Conservation (phyloP, 2,888 invertebrate species). For the Molorchus minor region DNA sequence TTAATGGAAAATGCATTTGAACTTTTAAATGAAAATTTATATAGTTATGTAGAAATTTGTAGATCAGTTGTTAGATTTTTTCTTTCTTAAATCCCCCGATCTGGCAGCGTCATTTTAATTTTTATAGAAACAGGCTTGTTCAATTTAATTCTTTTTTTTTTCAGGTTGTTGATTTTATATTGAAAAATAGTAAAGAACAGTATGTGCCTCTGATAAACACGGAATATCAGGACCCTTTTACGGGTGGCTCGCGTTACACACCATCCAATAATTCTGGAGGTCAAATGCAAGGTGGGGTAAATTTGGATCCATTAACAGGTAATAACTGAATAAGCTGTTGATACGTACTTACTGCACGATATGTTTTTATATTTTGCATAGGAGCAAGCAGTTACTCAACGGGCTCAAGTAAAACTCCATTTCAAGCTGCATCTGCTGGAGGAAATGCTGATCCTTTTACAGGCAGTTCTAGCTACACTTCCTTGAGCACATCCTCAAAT, state of each 20-base stretch:
- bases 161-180: slow-evolving; percentile 87
- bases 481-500: slow-evolving; percentile 44
- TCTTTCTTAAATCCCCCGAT: background rate
- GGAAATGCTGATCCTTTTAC: slow-evolving; percentile 74
- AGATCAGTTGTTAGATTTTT: too few relatives aligned
- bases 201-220: slow-evolving; percentile 55
- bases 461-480: slow-evolving; percentile 55
- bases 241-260: slow-evolving; percentile 72
- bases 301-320: slow-evolving; percentile 71
- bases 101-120: background rate
- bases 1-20: too few relatives aligned
- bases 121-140: background rate
- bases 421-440: slow-evolving; percentile 46
- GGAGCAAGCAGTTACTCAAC: slow-evolving; percentile 60
- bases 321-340: slow-evolving; percentile 62
- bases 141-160: slow-evolving; percentile 30
- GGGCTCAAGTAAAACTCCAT: slow-evolving; percentile 31
- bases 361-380: slow-evolving; percentile 29
- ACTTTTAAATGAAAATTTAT: too few relatives aligned
- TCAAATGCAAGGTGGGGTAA: slow-evolving; percentile 52
- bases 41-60: too few relatives aligned
- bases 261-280: slow-evolving; percentile 61
- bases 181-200: slow-evolving; percentile 76
- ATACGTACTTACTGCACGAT: slow-evolving; percentile 62
- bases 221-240: slow-evolving; percentile 73